A percentile compares a stretch with the other conserved stretches of the same genome.
Evolutionary conservation across 2,113 vertebrate species (phyloP).

Genomic region (Phalacrocorax pelagicus): DNA sequence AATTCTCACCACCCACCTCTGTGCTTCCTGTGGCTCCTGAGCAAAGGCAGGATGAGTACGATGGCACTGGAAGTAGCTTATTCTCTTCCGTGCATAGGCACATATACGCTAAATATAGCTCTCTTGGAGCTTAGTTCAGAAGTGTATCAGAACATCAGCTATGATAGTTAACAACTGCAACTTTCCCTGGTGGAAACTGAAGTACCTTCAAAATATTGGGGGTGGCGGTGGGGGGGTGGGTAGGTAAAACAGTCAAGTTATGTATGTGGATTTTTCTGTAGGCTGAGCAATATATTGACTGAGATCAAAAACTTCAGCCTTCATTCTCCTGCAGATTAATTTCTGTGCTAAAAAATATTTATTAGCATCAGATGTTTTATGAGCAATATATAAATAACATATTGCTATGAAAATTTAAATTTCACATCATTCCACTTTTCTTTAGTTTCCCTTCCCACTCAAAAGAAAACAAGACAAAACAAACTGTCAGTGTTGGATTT

Average conservation of each 20-base stretch:
- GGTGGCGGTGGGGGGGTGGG: too few relatives aligned
- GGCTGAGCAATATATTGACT: neutral
- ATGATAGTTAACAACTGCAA: neutral
- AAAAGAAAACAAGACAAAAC: neutral
- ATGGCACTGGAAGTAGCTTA: neutral
- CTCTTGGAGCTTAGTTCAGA: neutral
- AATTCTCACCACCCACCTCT: neutral
- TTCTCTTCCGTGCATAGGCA: neutral
- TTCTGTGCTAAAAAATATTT: neutral
- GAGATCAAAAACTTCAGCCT: neutral
- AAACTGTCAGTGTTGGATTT: neutral
- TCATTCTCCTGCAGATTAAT: neutral
- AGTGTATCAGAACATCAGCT: neutral
- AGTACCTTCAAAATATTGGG: neutral
- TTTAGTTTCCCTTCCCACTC: neutral
- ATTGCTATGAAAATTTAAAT: neutral
- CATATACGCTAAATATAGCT: neutral
- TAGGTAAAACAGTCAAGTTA: neutral
- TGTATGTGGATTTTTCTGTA: neutral
- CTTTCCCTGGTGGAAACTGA: neutral
- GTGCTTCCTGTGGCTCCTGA: neutral
- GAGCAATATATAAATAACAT: neutral
- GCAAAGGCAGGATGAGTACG: neutral
- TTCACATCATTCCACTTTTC: neutral
- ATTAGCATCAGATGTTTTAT: neutral